Evolutionary conservation across 2,113 vertebrate species (phyloP).

Genomic region (Glaucidium brasilianum): DNA sequence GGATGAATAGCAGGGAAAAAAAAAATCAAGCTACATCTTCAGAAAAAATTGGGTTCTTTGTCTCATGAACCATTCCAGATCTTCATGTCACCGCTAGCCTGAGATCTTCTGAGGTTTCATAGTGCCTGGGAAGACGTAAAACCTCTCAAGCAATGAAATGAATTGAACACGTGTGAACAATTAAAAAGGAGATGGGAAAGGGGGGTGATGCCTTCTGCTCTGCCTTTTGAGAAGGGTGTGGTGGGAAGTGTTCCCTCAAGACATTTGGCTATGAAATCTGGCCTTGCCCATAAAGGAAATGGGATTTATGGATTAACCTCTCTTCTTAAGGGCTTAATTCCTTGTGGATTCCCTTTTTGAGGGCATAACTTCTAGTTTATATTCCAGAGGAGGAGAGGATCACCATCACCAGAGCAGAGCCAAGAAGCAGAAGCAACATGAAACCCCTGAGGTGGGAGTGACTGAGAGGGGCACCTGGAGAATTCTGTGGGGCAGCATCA

Average conservation of each 20-base stretch:
- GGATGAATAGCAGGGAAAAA: not conserved
- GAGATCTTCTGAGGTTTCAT: not conserved
- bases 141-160: not conserved
- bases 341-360: not conserved
- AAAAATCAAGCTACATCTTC: not conserved
- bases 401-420: not conserved
- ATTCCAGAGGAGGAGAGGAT: not conserved
- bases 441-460: not conserved
- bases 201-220: not conserved
- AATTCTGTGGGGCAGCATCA: not conserved
- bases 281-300: not conserved
- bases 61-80: not conserved
- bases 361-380: not conserved
- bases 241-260: not conserved
- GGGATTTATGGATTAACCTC: not conserved
- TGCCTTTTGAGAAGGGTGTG: not conserved
- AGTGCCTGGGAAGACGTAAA: not conserved
- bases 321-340: not conserved
- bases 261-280: not conserved
- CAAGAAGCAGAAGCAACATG: not conserved
- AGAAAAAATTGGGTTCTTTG: not conserved
- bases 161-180: not conserved
- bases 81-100: not conserved
- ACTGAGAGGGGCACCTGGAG: not conserved
- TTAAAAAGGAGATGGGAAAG: not conserved